Base-by-base conservation (phyloP, 64 coral and sea anemone genomes). In the Pocillopora damicornis region DNA sequence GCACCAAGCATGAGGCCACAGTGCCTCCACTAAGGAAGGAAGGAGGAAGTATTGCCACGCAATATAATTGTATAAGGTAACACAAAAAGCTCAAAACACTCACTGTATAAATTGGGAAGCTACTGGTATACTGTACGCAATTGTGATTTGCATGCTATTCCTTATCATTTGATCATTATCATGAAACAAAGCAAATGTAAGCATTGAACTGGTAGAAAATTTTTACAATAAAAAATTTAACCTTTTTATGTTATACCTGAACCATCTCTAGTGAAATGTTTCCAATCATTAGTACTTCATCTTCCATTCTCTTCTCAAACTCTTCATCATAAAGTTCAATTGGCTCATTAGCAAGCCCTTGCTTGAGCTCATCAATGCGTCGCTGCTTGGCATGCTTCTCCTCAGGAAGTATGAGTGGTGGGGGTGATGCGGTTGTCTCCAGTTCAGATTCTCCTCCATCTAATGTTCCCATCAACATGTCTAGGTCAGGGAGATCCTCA, bases 261-360 rank as follows among this genome's bases (percentile, higher is more conserved):
- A 99, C 93, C 90, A 93, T 94, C 78, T 99, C 97, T 36, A 99
- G 76, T 81, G 97, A 95, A 59, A 99, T 99, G 35, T 92, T 94
- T 4, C 97, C 97, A 81, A 99, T 93, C 97, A 99, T 99, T 14
- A 99, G 75, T 9, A 99, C 80, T 58, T 99, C 97, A 42, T 99
- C 97, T 75, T 95, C 93, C 77, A 99, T 90, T 63, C 86, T 79
- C 61, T 92, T 95, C 45, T 99, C 93, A 95, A 99, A 99, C 22
- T 99, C 90, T 73, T 99, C 97, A 57, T 91, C 79, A 82, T 99
- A 99, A 25, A 85, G 63, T 23, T 88, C 84, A 63, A 99, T 92
- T 37, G 88, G 89, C 42, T 95, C 91, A 23, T 99, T 94, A 60
- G 90, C 97, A 37, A 99, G 69, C 60, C 93, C 93, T 26, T 92